Evolutionary conservation across 2,797 vertebrate genomes (phyloP).

Genomic region (Falco cherrug): DNA sequence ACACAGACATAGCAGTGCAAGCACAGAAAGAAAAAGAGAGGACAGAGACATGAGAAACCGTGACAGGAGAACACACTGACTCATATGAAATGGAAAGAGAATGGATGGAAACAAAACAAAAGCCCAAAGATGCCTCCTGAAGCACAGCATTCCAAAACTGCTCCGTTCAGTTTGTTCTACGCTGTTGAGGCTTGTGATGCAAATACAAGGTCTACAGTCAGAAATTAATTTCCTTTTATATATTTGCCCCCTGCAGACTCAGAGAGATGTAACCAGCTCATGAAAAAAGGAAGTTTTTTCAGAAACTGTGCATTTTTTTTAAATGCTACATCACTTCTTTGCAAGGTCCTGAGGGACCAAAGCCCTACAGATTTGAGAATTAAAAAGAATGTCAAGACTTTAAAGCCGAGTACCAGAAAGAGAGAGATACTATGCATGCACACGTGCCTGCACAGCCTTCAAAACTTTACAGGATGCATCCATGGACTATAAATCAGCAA

Average conservation of each 20-base stretch:
- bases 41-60: constrained; percentile 45
- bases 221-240: neutral
- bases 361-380: neutral
- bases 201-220: neutral
- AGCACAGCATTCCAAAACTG: neutral
- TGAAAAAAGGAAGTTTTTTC: neutral
- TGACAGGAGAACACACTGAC: constrained; percentile 3
- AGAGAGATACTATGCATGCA: neutral
- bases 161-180: neutral
- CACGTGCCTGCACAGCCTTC: neutral
- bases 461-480: neutral
- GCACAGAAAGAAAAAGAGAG: constrained; percentile 62
- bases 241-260: neutral
- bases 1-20: constrained; percentile 70
- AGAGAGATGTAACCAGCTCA: neutral
- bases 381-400: neutral
- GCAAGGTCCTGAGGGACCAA: neutral
- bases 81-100: neutral
- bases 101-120: neutral
- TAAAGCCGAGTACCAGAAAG: neutral
- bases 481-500: neutral
- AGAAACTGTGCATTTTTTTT: neutral
- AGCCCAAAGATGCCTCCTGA: neutral
- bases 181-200: neutral
- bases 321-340: neutral